Percentiles rank a stretch among this genome's conserved stretches.
These are phyloP conservation scores for Phallusia fumigata DNA, from an alignment of 23 tunicate genomes.

Conservation along the genomic window DNA sequence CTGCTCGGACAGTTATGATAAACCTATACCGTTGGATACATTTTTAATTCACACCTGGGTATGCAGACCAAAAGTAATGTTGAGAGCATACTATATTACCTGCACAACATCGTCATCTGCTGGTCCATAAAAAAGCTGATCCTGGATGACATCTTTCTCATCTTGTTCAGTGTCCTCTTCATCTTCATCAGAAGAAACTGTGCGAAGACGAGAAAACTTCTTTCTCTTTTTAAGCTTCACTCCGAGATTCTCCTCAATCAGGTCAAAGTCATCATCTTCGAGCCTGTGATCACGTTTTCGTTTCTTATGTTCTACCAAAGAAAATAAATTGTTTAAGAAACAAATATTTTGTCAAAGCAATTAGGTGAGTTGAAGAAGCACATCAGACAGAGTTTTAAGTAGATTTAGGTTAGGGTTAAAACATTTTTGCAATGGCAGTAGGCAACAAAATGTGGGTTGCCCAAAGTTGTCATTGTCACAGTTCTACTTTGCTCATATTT, in stretches of 20 bases:
- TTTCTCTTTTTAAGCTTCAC: constrained; percentile 79
- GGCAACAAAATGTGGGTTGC: too few relatives aligned
- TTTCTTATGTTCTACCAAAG: constrained; percentile 21
- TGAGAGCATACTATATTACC: constrained; percentile 29
- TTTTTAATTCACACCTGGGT: too few relatives aligned
- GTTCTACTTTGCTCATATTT: too few relatives aligned
- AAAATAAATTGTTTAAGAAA: background rate
- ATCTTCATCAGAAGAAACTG: constrained; percentile 75
- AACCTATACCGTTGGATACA: too few relatives aligned
- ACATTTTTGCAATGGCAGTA: too few relatives aligned
- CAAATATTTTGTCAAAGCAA: background rate
- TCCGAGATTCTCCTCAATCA: constrained; percentile 97
- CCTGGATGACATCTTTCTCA: constrained; percentile 49
- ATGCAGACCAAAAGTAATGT: background rate
- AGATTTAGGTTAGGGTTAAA: too few relatives aligned
- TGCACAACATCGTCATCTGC: constrained; percentile 49
- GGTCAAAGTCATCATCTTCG: constrained; percentile 94
- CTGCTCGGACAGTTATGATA: too few relatives aligned
- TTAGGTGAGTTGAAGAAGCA: too few relatives aligned
- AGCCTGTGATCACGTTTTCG: constrained; percentile 51
- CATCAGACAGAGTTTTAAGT: too few relatives aligned
- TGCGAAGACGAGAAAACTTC: constrained; percentile 75
- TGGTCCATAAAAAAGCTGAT: constrained; percentile 65
- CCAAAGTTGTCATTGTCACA: too few relatives aligned
- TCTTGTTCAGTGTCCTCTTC: constrained; percentile 73